A percentile compares a stretch with the other conserved stretches of the same genome.
Evolutionary conservation across 2,113 vertebrate species (phyloP).

Genomic region (Cynopterus brachyotis): DNA sequence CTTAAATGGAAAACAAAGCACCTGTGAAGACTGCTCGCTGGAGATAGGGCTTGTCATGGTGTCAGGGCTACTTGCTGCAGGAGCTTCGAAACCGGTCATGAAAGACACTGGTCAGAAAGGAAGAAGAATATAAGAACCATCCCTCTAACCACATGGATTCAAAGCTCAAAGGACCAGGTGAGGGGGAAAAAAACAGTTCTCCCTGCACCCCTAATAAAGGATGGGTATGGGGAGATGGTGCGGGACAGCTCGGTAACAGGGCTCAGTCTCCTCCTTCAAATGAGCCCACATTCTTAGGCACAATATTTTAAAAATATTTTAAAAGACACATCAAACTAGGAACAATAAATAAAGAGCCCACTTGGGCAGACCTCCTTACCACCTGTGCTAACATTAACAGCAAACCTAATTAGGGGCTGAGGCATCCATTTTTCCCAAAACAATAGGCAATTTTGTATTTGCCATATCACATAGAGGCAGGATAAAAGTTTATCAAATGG

Average conservation of each 20-base stretch:
- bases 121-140: slow-evolving; percentile 1
- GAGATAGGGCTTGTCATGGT: background rate
- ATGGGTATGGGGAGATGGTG: background rate
- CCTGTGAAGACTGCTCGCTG: slow-evolving; percentile 23
- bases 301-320: slow-evolving; percentile 53
- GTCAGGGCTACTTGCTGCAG: background rate
- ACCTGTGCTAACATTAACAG: slow-evolving; percentile 54
- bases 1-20: background rate
- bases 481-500: slow-evolving; percentile 43
- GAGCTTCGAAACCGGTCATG: background rate
- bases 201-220: background rate
- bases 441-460: slow-evolving; percentile 53
- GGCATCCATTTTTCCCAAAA: slow-evolving; percentile 66
- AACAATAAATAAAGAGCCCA: slow-evolving; percentile 35
- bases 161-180: slow-evolving; percentile 21
- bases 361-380: slow-evolving; percentile 47
- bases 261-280: background rate
- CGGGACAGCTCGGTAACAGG: slow-evolving; percentile 34
- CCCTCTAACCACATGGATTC: background rate
- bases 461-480: slow-evolving; percentile 32
- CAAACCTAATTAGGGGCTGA: slow-evolving; percentile 51
- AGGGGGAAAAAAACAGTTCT: background rate
- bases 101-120: background rate
- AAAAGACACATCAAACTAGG: slow-evolving; percentile 52
- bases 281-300: slow-evolving; percentile 27